These are phyloP conservation scores for Lasius fuliginosus DNA, from an alignment of 2,888 invertebrate species.

Conservation along the genomic window DNA sequence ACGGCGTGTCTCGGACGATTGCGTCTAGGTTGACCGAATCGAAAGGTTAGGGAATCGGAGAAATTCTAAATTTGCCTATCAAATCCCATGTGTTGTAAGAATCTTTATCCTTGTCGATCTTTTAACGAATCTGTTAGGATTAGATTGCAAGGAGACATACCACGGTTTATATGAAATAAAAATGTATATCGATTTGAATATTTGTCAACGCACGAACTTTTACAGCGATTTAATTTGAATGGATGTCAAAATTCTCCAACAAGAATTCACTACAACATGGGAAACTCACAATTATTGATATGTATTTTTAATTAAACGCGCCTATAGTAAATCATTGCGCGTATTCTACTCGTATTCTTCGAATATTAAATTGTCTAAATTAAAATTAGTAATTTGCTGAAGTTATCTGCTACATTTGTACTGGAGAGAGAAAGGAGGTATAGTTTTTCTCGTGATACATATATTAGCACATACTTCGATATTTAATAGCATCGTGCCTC, in stretches of 20 bases:
- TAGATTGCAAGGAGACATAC: neutral
- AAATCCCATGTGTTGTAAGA: neutral
- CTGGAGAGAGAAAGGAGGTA: neutral
- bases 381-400: neutral
- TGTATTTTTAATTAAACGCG: neutral
- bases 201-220: neutral
- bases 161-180: neutral
- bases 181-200: neutral
- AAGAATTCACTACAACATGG: neutral
- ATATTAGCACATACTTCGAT: neutral
- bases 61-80: neutral
- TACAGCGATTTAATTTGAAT: neutral
- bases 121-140: neutral
- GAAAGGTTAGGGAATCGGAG: neutral
- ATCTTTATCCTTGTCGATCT: neutral
- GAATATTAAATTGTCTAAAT: neutral
- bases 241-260: neutral
- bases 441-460: neutral
- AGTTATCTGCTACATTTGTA: neutral
- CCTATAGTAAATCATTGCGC: neutral
- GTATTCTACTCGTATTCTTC: neutral
- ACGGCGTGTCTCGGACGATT: constrained; percentile 56
- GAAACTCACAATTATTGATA: neutral
- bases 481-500: constrained; percentile 42
- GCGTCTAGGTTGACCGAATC: constrained; percentile 18